Evolutionary conservation across 2,888 invertebrate genomes (phyloP), one percentile per base, ranked within the genome.

Genomic region (Campoletis raptor): DNA sequence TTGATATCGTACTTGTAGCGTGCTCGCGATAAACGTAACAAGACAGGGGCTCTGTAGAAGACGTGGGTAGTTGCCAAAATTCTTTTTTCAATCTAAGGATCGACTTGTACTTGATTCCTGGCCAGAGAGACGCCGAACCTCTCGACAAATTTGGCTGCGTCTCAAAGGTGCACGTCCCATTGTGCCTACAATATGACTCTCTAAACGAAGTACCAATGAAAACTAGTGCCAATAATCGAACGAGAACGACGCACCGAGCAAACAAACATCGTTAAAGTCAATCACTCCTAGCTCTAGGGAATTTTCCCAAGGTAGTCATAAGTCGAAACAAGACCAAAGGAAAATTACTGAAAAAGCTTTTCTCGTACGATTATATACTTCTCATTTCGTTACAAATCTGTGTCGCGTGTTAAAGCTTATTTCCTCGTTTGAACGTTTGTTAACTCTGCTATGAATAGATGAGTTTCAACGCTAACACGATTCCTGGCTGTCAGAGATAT

Each of bases 61-160:
- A 87, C 45, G 81, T 80, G 88, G 85, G 72, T 10, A 52, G 72
- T 85, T 77, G 89, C 89, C 88, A 89, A 83, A 81, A 85, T 82
- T 85, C 76, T 85, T 85, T 85, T 87, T 87, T 72, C 66, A 80
- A 76, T 85, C 83, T 69, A 74, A 85, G 69, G 81, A 85, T 87
- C 79, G 81, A 85, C 84, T 85, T 83, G 88, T 85, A 85, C 86
- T 88, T 88, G 87, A 87, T 89, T 84, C 76, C 77, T 66, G 74
- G 87, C 89, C 89, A 88, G 81, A 84, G 79, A 73, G 78, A 85
- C 76, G 52, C 4, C 36, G 73, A 67, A 76, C 78, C 87, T 70
- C 85, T 83, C 85, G 83, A 77, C 66, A 40, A 67, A n/a, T 83
- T 88, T 89, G 89, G 89, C 88, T 45, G 30, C 21, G 8, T 72